These are phyloP conservation scores for Acanthacorydalis orientalis DNA, from an alignment of 2,888 invertebrate genomes.

Conservation along the genomic window DNA sequence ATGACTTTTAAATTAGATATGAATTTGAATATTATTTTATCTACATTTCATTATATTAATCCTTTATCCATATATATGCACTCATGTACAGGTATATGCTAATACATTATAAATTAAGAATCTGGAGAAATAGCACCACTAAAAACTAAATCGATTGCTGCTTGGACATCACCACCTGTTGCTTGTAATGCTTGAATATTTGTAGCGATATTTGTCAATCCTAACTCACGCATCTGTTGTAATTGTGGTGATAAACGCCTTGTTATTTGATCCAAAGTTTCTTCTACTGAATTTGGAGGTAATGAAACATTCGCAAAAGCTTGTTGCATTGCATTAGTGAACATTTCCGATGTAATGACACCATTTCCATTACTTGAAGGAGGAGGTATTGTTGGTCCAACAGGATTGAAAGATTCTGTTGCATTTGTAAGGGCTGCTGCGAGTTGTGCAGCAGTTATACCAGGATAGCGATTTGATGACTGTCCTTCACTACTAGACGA, in stretches of 20 bases:
- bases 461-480: conserved; percentile 26
- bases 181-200: conserved; percentile 74
- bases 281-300: conserved; percentile 18
- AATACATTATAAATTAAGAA: not conserved
- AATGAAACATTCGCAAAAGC: conserved; percentile 31
- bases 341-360: conserved; percentile 60
- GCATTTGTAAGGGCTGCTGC: conserved; percentile 55
- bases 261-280: conserved; percentile 17
- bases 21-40: too few relatives aligned
- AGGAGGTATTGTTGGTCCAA: conserved; percentile 13
- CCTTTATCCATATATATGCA: too few relatives aligned
- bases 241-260: conserved; percentile 37
- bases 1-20: too few relatives aligned
- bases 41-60: too few relatives aligned
- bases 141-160: conserved; percentile 80
- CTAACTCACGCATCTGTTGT: conserved; percentile 79
- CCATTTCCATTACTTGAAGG: conserved; percentile 16
- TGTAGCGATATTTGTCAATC: conserved; percentile 64
- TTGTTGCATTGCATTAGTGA: conserved; percentile 59
- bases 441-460: conserved; percentile 57
- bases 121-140: conserved; percentile 28
- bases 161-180: conserved; percentile 72
- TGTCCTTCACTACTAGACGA: conserved; percentile 20
- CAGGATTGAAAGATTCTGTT: conserved; percentile 18
- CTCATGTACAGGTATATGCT: too few relatives aligned